Base-by-base conservation (phyloP, 1,140 invertebrate genomes). In the Drosophila jambulina region DNA sequence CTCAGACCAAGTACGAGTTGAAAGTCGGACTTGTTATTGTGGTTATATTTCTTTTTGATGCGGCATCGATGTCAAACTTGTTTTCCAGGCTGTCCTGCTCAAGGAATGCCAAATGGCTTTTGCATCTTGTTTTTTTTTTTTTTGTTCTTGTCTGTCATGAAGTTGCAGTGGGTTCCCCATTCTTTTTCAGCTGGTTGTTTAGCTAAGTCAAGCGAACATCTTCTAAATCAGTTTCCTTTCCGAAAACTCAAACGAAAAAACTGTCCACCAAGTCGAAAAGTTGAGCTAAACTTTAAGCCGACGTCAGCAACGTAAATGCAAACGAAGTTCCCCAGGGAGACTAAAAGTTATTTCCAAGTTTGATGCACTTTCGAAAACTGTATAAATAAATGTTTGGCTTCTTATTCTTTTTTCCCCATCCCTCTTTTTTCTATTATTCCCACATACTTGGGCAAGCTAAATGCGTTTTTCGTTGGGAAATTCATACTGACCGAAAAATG, bases 161-260 rank as follows among this genome's bases (percentile, higher is more conserved):
- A 40, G 43, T 56, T 56, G 34, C 53, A 56, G 15, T 38, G 34
- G 53, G 34, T 56, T 56, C 3, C 34, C 29, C 48, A 68, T 77
- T 77, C 62, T 70, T 42, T 34, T 60, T 42, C 23, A 40, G 23
- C 62, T 36, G 36, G 51, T 75, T 75, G 81, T 60, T 72, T 69
- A 61, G 59, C 70, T 42, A 72, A 72, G 65, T 75, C 71, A 58
- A 63, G 51, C 65, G 38, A 51, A 45, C 61, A 68, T 49, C 54
- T 81, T 86, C 70, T 67, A 77, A 83, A 83, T 80, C 75, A 72
- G 75, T 72, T 83, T 77, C 42, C 75, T 69, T 69, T 67, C 36
- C 51, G 48, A 64, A 43, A 38, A 68, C 46, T 54, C 70, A 59
- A 64, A 79, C 49, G 65, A 71, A 76, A 69, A 54, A 79, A 82